These are phyloP conservation scores for Apistogramma diplotaenia DNA, from an alignment of 2,113 vertebrate species.

Conservation along the genomic window DNA sequence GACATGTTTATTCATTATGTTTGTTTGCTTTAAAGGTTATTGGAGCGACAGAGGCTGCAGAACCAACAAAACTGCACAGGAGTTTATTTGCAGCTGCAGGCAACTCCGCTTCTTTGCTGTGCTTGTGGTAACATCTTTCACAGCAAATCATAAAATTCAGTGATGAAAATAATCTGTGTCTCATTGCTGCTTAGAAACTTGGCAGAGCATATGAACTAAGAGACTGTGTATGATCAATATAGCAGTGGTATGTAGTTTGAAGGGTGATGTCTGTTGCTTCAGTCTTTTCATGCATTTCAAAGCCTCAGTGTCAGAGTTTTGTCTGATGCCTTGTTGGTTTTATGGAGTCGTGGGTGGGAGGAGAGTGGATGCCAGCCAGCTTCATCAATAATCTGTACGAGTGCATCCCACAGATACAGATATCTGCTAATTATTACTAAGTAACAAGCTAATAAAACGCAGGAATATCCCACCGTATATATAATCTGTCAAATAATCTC, in stretches of 20 bases:
- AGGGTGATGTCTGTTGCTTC: neutral
- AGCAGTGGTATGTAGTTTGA: neutral
- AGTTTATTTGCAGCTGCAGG: slow-evolving; percentile 78
- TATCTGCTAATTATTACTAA: neutral
- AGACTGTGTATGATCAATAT: fast-evolving
- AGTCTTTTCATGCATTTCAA: neutral
- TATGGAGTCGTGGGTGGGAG: neutral
- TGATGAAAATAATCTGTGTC: neutral
- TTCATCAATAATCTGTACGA: neutral
- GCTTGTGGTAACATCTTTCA: slow-evolving; percentile 78
- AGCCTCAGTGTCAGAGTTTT: neutral
- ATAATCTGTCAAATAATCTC: neutral
- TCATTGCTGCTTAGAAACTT: fast-evolving
- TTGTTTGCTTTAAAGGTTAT: slow-evolving; percentile 35
- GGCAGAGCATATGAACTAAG: neutral
- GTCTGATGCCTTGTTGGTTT: no score
- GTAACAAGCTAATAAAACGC: neutral
- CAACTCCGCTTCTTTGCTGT: slow-evolving; percentile 90
- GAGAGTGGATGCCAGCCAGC: neutral
- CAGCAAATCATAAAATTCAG: neutral
- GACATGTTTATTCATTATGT: neutral
- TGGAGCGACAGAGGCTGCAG: slow-evolving; percentile 78
- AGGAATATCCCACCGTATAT: neutral
- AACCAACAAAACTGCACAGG: neutral
- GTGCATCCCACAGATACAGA: neutral